Conservation (phyloP, 1,140 invertebrate genomes). For the Drosophila neocordata region DNA sequence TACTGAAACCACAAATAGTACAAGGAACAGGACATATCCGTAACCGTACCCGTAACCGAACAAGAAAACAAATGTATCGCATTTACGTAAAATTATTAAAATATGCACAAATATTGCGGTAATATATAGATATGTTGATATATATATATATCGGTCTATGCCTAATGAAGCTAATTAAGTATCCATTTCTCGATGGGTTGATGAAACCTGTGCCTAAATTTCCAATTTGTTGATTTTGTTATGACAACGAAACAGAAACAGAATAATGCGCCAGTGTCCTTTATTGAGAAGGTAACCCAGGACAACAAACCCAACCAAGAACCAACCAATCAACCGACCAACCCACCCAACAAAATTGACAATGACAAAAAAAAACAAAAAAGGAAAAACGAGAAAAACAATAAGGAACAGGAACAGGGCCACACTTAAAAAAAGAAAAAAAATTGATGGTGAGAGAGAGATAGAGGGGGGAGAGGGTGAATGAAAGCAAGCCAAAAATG, state of each 20-base stretch:
- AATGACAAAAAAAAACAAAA: too few species aligned
- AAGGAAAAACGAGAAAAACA: too few species aligned
- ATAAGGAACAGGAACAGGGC: conserved; percentile 12
- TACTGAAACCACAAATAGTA: conserved; percentile 51
- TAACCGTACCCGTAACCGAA: background rate
- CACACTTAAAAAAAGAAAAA: conserved; percentile 2
- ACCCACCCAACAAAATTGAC: background rate
- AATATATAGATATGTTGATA: background rate
- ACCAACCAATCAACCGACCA: background rate
- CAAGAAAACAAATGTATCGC: too few species aligned
- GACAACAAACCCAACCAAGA: conserved; percentile 18
- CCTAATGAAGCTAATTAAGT: conserved; percentile 45
- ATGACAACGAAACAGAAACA: conserved; percentile 69
- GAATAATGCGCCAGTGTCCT: conserved; percentile 1
- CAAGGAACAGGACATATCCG: background rate
- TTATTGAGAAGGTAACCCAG: conserved; percentile 30
- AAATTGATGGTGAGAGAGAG: too few species aligned
- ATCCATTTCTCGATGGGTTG: background rate
- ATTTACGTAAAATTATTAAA: background rate
- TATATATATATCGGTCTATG: background rate
- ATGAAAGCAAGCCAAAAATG: conserved; percentile 25
- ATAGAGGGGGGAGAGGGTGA: too few species aligned
- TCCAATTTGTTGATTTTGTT: conserved; percentile 70
- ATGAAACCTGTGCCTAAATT: conserved; percentile 20
- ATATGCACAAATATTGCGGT: conserved; percentile 1